phyloP scores from a whole-genome alignment of 2,113 vertebrate species.

The Tautogolabrus adspersus region DNA sequence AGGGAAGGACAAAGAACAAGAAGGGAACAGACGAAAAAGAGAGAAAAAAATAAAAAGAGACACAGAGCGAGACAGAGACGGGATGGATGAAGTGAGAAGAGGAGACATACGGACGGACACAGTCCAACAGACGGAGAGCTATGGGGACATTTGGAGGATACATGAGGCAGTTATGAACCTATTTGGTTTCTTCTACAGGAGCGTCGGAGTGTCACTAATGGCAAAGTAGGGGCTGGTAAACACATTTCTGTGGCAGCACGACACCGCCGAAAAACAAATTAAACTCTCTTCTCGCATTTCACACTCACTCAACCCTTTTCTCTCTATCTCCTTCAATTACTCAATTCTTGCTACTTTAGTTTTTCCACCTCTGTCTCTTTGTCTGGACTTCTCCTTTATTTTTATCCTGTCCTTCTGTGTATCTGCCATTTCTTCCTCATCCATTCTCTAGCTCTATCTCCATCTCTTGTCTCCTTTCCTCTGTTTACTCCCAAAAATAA shows the following conservation, averaged over 20 bases:
- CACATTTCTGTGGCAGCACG: slow-evolving; percentile 78
- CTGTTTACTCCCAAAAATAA: slow-evolving; percentile 42
- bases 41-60: slow-evolving; percentile 17
- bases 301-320: slow-evolving; percentile 77
- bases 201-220: slow-evolving; percentile 81
- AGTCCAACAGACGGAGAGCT: slow-evolving; percentile 77
- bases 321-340: slow-evolving; percentile 64
- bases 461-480: slow-evolving; percentile 23
- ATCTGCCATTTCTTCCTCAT: slow-evolving; percentile 18
- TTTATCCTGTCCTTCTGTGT: not conserved
- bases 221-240: slow-evolving; percentile 81
- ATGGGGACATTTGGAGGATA: slow-evolving; percentile 81
- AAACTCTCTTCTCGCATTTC: slow-evolving; percentile 77
- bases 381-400: slow-evolving; percentile 19
- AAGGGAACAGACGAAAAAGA: slow-evolving; percentile 1
- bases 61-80: slow-evolving; percentile 24
- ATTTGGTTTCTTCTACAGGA: slow-evolving; percentile 78
- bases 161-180: slow-evolving; percentile 82
- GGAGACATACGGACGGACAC: slow-evolving; percentile 76
- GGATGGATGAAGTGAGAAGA: slow-evolving; percentile 55
- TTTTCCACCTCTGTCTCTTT: slow-evolving; percentile 45
- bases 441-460: not conserved
- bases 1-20: slow-evolving; percentile 10
- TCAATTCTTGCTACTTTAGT: slow-evolving; percentile 57
- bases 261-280: slow-evolving; percentile 80